Evolutionary conservation across 2,797 vertebrate genomes (phyloP).

Genomic region (Periparus ater): DNA sequence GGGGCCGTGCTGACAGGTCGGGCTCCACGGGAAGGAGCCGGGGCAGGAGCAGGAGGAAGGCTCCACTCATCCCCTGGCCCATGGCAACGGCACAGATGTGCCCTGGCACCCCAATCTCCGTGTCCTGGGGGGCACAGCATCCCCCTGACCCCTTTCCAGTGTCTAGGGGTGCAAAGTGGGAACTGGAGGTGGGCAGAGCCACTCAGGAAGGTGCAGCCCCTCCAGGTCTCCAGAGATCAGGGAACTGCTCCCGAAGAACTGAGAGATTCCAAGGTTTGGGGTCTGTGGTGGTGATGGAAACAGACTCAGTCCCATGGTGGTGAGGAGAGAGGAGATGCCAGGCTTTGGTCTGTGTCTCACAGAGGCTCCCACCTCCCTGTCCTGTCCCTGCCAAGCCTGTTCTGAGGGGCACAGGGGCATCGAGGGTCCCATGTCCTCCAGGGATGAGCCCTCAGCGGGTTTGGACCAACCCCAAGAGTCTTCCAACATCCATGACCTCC

Average conservation of each 20-base stretch:
- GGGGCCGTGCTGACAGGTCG: not conserved
- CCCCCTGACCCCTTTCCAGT: not conserved
- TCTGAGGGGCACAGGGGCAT: fast-evolving
- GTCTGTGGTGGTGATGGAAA: not conserved
- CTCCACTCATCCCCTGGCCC: not conserved
- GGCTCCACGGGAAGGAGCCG: fast-evolving
- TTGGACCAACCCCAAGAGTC: not conserved
- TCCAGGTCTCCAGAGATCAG: not conserved
- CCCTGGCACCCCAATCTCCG: not conserved
- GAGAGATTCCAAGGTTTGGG: fast-evolving
- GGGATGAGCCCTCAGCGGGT: not conserved
- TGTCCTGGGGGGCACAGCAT: fast-evolving
- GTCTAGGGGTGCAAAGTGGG: not conserved
- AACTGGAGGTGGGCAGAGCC: not conserved
- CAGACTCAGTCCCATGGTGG: fast-evolving
- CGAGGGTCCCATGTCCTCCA: fast-evolving
- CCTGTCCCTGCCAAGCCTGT: fast-evolving
- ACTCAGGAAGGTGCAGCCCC: not conserved
- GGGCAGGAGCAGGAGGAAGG: not conserved
- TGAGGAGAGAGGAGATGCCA: not conserved
- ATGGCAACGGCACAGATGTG: not conserved
- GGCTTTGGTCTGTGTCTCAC: not conserved
- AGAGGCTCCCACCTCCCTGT: not conserved
- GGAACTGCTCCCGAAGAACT: not conserved
- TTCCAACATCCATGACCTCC: not conserved